Evolutionary conservation across 1,140 invertebrate genomes (phyloP), one percentile per base, ranked within the genome.

Genomic region (Eciton burchellii): DNA sequence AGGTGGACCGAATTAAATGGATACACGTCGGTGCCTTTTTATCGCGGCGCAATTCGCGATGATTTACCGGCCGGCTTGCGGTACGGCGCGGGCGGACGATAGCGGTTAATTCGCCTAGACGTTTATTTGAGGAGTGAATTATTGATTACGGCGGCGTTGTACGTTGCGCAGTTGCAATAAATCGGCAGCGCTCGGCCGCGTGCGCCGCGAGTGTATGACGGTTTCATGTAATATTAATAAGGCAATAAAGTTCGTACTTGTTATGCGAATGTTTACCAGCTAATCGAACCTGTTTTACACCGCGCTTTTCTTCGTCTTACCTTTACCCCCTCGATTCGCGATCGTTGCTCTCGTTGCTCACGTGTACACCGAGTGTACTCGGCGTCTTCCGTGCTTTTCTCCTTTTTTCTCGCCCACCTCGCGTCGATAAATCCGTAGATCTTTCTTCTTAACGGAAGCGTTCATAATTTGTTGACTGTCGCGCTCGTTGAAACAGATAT

Each of bases 141-240:
- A 83, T 83, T 79, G 82, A 83, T 83, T 83, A 68, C 62, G 19
- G 35, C 26, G 49, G 56, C 45, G 63, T 41, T 79, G 26, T 41
- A 70, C 63, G 56, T 68, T 68, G 41, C n/a, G n/a, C 66, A 84
- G 66, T 81, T 81, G 76, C 82, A 84, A 84, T 81, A 81, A 84
- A 84, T 81, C 59, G 45, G 76, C 65, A 59, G 66, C 24, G 45
- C 59, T 77, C 82, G 45, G 41, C 54, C 47, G 73, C 65, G 56
- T 29, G 68, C 66, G 19, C 45, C 24, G 41, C 65, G 19, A 57
- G 66, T 21, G 26, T 56, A 70, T 60, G 82, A 56, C 45, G 76
- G 56, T 72, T 81, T 73, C 83, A 84, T 82, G 83, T 82, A 73
- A 84, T 84, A 82, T 84, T 84, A 84, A 84, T 84, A 72, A 84